A percentile compares a stretch with the other conserved stretches of the same genome.
Evolutionary conservation across 1,140 invertebrate genomes (phyloP).

Genomic region (Platyscapa corneri): DNA sequence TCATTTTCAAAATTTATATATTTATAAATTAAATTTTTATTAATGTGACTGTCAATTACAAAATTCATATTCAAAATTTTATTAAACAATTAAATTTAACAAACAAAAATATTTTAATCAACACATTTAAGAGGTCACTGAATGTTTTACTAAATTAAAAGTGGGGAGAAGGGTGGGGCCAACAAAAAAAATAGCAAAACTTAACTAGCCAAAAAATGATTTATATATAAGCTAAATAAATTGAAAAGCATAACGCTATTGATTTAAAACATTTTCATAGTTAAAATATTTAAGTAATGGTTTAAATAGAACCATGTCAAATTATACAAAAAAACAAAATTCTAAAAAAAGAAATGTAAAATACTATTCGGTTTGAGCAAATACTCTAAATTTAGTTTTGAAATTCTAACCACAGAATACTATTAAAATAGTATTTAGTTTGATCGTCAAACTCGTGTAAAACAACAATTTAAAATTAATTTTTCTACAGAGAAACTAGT

Average conservation of each 20-base stretch:
- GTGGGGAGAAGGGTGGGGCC: constrained; percentile 7
- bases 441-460: no score
- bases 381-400: no score
- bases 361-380: no score
- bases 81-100: not conserved
- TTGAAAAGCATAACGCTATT: not conserved
- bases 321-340: no score
- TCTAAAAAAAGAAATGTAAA: no score
- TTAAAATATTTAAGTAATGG: no score
- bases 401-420: no score
- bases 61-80: not conserved
- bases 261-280: not conserved
- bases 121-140: constrained; percentile 19
- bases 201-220: not conserved
- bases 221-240: not conserved
- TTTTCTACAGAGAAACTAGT: no score
- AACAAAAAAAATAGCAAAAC: constrained; percentile 17
- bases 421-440: no score
- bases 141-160: not conserved
- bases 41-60: not conserved
- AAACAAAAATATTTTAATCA: not conserved
- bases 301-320: no score
- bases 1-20: no score
- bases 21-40: not conserved
- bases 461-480: no score